A percentile compares a stretch with the other conserved stretches of the same genome.
Conservation (phyloP, 2,113 vertebrate species). For the Siniperca chuatsi region DNA sequence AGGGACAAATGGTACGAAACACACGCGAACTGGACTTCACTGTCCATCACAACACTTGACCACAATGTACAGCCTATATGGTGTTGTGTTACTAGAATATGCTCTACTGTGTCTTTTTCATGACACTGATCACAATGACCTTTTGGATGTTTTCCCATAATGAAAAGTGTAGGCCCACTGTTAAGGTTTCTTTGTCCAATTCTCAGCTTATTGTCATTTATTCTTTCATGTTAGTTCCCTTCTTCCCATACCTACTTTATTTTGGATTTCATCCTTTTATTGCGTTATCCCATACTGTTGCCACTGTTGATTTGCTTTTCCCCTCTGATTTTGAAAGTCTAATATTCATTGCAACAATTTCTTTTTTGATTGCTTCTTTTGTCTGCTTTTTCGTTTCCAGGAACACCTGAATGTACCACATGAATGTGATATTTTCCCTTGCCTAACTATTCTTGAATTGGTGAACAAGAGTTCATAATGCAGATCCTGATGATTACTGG, state of each 20-base stretch:
- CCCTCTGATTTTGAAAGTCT: not conserved
- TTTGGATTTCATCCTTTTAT: not conserved
- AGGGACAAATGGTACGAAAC: conserved; percentile 62
- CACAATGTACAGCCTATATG: too few relatives aligned
- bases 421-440: not conserved
- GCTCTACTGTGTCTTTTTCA: not conserved
- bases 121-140: too few relatives aligned
- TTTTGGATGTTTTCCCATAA: not conserved
- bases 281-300: too few relatives aligned
- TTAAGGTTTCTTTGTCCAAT: not conserved
- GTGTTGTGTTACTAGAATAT: not conserved
- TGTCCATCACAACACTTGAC: not conserved
- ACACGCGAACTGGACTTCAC: too few relatives aligned
- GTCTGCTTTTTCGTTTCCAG: too few relatives aligned
- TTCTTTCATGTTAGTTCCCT: too few relatives aligned
- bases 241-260: not conserved
- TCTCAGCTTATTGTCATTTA: not conserved
- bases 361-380: too few relatives aligned
- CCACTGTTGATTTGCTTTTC: not conserved
- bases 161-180: not conserved
- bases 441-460: not conserved
- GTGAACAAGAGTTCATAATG: not conserved
- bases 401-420: too few relatives aligned
- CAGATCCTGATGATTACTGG: not conserved
- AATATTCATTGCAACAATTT: too few relatives aligned